These are phyloP conservation scores for Blastobasis adustella DNA, from an alignment of 2,888 invertebrate species.

Conservation along the genomic window DNA sequence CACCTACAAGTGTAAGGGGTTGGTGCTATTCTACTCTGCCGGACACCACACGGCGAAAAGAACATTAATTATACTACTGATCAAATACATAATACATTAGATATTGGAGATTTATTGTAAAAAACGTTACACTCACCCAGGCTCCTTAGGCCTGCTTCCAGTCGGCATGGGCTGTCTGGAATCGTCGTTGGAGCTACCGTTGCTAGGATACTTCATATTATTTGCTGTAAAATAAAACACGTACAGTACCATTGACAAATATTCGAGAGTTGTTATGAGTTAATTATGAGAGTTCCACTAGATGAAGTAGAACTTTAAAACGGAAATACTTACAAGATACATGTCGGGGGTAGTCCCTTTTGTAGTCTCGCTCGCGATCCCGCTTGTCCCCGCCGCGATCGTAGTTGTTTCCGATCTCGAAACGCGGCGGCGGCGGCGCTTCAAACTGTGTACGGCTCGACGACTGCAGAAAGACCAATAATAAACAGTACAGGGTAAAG, in stretches of 20 bases:
- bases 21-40: too few species aligned
- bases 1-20: too few species aligned
- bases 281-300: background rate
- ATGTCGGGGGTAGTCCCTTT: conserved; percentile 59
- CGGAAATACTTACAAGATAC: conserved; percentile 43
- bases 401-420: conserved; percentile 61
- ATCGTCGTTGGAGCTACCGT: conserved; percentile 55
- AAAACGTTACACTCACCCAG: conserved; percentile 32
- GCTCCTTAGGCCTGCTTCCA: conserved; percentile 62
- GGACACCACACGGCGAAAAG: too few species aligned
- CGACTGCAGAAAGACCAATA: conserved; percentile 24
- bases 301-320: background rate
- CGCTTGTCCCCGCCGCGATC: conserved; percentile 37
- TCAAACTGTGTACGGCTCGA: conserved; percentile 66
- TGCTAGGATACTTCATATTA: conserved; percentile 60
- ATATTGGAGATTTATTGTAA: too few species aligned
- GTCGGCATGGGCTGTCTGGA: conserved; percentile 63
- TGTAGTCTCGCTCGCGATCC: conserved; percentile 65
- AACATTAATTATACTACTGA: background rate
- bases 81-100: too few species aligned
- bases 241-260: background rate
- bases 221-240: conserved; percentile 33
- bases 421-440: conserved; percentile 74
- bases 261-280: background rate
- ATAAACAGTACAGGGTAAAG: background rate